Evolutionary conservation across 2,797 vertebrate species (phyloP).

Genomic region (Dipus sagitta): DNA sequence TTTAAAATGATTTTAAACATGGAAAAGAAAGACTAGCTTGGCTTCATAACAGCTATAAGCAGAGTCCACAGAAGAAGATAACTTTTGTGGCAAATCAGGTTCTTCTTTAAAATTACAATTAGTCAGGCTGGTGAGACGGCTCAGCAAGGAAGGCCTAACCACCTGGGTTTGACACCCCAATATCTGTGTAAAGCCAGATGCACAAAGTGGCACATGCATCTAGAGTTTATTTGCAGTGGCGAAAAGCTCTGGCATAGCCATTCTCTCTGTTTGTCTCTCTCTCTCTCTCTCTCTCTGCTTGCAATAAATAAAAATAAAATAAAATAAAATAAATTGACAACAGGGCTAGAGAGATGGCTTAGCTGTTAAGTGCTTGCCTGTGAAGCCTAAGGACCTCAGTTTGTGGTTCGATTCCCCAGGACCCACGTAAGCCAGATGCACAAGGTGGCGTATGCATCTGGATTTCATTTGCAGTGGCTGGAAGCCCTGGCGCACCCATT

Average conservation of each 20-base stretch:
- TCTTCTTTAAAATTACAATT: neutral
- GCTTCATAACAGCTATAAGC: neutral
- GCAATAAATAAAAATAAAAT: neutral
- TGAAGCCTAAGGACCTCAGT: too few relatives aligned
- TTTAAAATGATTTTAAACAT: slow-evolving; percentile 16
- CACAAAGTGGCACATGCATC: neutral
- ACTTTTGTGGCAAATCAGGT: neutral
- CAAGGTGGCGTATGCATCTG: neutral
- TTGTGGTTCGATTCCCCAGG: too few relatives aligned
- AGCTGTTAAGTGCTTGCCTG: too few relatives aligned
- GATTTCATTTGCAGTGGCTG: neutral
- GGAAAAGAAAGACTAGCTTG: neutral
- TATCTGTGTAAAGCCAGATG: neutral
- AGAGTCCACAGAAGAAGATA: neutral
- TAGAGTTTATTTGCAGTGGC: neutral
- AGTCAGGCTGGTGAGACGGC: neutral
- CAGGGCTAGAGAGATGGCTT: too few relatives aligned
- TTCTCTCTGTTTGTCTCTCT: too few relatives aligned
- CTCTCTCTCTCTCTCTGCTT: too few relatives aligned
- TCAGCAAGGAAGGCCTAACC: neutral
- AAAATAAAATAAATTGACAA: neutral
- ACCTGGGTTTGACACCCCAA: neutral
- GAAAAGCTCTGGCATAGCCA: too few relatives aligned
- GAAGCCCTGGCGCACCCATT: too few relatives aligned
- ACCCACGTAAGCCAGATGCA: neutral